Evolutionary conservation across 2,888 invertebrate species (phyloP).

Genomic region (Iselma pallidipennis): DNA sequence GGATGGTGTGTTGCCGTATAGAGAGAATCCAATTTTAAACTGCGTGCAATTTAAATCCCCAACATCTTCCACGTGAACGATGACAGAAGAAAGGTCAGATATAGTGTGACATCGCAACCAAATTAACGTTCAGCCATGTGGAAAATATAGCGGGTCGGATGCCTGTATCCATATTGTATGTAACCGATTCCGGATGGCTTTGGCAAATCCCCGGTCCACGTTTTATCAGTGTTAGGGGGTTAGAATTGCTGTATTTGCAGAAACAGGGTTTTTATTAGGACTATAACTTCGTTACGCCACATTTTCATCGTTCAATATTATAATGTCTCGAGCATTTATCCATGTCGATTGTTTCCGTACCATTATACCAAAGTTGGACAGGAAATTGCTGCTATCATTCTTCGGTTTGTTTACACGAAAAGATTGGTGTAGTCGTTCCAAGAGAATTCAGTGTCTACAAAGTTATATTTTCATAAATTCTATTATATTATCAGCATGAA

Average conservation of each 20-base stretch:
- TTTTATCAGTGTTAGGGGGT: constrained; percentile 52
- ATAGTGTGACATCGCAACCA: constrained; percentile 50
- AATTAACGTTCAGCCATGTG: constrained; percentile 53
- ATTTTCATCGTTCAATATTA: constrained; percentile 30
- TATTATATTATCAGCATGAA: not conserved
- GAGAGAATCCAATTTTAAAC: constrained; percentile 40
- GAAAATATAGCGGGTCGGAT: constrained; percentile 52
- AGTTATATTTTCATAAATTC: not conserved
- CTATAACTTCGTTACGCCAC: constrained; percentile 44
- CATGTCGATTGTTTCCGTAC: constrained; percentile 25
- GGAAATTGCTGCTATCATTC: constrained; percentile 19
- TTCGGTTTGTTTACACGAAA: constrained; percentile 1
- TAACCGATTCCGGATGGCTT: constrained; percentile 45
- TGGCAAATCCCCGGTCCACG: constrained; percentile 48
- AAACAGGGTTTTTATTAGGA: constrained; percentile 45
- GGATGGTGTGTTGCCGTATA: constrained; percentile 13
- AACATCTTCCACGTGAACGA: constrained; percentile 49
- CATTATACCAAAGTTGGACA: constrained; percentile 19
- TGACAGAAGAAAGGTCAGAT: constrained; percentile 47
- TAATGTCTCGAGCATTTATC: constrained; percentile 27
- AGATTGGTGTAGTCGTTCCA: not conserved
- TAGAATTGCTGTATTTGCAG: constrained; percentile 54
- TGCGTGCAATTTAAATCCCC: constrained; percentile 44
- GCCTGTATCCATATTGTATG: constrained; percentile 41
- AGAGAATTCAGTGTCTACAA: not conserved